A percentile compares a stretch with the other conserved stretches of the same genome.
Conservation (phyloP, 2,797 vertebrate species). For the Paratrypauchen microcephalus region DNA sequence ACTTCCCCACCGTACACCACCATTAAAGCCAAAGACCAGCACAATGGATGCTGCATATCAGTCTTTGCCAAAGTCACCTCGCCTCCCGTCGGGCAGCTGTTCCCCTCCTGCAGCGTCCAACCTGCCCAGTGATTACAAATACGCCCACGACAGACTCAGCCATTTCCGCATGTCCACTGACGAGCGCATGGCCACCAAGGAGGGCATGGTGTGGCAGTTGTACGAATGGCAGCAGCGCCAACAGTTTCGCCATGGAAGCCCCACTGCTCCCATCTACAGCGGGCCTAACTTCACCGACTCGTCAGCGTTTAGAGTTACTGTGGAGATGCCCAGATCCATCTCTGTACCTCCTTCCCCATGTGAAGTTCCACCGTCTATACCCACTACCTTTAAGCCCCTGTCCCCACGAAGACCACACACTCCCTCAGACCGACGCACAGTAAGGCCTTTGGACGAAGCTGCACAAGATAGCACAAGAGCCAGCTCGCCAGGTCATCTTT, state of each 20-base stretch:
- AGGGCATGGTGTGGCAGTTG: conserved; percentile 97
- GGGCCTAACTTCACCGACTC: conserved; percentile 85
- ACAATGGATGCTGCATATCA: conserved; percentile 83
- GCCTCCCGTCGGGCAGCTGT: conserved; percentile 79
- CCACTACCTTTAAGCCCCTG: conserved; percentile 81
- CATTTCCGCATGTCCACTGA: conserved; percentile 96
- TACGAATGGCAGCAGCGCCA: conserved; percentile 99
- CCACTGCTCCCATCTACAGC: conserved; percentile 84
- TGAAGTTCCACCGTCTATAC: conserved; percentile 86
- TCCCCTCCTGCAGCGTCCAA: conserved; percentile 83
- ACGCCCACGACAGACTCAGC: conserved; percentile 94
- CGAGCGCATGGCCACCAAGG: conserved; percentile 89
- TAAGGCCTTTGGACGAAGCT: conserved; percentile 84
- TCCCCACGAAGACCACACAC: conserved; percentile 89
- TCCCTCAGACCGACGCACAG: conserved; percentile 91
- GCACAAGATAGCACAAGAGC: conserved; percentile 79
- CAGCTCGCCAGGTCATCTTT: conserved; percentile 84
- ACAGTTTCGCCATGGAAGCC: conserved; percentile 95
- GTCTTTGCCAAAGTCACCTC: conserved; percentile 89
- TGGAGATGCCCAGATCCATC: conserved; percentile 92
- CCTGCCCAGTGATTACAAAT: conserved; percentile 96
- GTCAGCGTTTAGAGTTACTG: conserved; percentile 84
- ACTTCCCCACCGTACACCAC: conserved; percentile 84
- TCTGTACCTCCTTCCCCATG: conserved; percentile 94
- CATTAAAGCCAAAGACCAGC: conserved; percentile 81